phyloP scores from a whole-genome alignment of 2,113 vertebrate species.

The Panthera uncia region DNA sequence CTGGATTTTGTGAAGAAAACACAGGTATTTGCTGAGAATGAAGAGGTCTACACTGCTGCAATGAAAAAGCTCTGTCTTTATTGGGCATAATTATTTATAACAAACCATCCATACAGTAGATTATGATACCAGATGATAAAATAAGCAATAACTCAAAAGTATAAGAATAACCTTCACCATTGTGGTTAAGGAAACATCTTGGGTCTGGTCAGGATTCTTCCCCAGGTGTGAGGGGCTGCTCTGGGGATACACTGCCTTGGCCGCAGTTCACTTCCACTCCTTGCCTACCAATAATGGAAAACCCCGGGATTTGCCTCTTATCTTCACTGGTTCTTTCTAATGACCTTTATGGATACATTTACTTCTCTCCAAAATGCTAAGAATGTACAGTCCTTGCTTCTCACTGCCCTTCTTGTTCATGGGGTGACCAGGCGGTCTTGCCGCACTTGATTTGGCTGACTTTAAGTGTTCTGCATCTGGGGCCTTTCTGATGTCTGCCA shows the following conservation, averaged over 20 bases:
- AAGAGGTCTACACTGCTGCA: not conserved
- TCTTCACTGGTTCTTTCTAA: not conserved
- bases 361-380: not conserved
- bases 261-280: not conserved
- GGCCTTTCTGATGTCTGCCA: not conserved
- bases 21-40: not conserved
- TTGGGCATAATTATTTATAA: not conserved
- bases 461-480: not conserved
- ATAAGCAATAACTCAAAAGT: not conserved
- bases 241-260: not conserved
- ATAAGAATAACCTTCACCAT: not conserved
- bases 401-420: not conserved
- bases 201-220: not conserved
- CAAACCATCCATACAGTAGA: not conserved
- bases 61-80: not conserved
- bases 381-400: not conserved
- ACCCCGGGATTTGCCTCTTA: not conserved
- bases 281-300: not conserved
- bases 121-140: not conserved
- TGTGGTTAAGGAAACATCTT: not conserved
- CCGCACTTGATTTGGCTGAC: not conserved
- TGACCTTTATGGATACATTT: not conserved
- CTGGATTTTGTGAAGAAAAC: constrained; percentile 30
- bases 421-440: not conserved
- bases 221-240: not conserved